Evolutionary conservation across 2,113 vertebrate genomes (phyloP).

Genomic region (Dasypus novemcinctus): DNA sequence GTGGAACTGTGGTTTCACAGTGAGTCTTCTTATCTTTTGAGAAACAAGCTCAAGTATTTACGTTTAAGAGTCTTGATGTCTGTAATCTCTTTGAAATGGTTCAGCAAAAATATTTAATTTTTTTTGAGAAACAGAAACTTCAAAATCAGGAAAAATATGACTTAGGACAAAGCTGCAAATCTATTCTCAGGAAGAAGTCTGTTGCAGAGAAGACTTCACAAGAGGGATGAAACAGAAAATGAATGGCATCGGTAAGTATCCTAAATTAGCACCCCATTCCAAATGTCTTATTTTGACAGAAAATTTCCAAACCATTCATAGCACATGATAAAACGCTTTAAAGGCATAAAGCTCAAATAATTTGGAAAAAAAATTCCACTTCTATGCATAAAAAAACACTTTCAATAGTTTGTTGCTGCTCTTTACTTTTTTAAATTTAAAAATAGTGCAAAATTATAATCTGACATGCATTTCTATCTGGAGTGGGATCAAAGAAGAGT

Average conservation of each 20-base stretch:
- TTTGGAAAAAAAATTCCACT: neutral
- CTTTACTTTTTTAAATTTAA: neutral
- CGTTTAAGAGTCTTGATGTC: neutral
- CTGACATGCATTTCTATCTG: constrained; percentile 26
- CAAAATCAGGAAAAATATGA: neutral
- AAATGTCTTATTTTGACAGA: neutral
- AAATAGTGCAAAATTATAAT: neutral
- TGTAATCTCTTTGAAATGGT: constrained; percentile 29
- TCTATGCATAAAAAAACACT: neutral
- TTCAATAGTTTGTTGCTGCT: neutral
- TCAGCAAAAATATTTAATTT: constrained; percentile 14
- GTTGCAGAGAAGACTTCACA: neutral
- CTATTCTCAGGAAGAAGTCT: constrained; percentile 16
- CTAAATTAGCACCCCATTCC: neutral
- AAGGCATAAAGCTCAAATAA: neutral
- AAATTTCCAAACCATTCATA: constrained; percentile 24
- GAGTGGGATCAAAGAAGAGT: neutral
- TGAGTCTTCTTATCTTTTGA: neutral
- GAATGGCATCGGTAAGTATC: neutral
- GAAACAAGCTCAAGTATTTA: constrained; percentile 29
- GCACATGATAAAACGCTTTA: constrained; percentile 1
- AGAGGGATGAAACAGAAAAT: neutral
- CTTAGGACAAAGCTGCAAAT: neutral
- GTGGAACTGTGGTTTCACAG: neutral
- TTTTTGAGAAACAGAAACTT: neutral